Conservation (phyloP, 2,113 vertebrate species). For the Erythrolamprus reginae region DNA sequence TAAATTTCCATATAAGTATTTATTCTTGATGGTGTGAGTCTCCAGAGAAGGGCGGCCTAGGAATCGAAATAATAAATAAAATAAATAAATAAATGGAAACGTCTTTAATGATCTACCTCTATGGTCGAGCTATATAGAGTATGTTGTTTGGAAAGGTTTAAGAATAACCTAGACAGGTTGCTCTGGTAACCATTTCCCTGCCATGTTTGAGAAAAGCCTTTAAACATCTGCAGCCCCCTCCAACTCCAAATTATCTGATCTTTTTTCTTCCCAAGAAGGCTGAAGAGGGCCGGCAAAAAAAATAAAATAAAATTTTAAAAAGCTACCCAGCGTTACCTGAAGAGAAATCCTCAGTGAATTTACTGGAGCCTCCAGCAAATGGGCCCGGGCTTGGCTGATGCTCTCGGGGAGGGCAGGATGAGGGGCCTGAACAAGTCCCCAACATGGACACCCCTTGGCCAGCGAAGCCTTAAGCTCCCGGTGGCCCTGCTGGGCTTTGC, state of each 20-base stretch:
- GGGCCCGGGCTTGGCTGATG: neutral
- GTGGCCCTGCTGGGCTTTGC: neutral
- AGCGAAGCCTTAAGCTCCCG: neutral
- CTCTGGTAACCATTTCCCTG: neutral
- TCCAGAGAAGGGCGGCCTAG: too few relatives aligned
- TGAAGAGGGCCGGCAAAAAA: neutral
- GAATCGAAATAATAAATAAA: too few relatives aligned
- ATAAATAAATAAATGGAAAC: too few relatives aligned
- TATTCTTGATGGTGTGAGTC: too few relatives aligned
- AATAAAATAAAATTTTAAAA: too few relatives aligned
- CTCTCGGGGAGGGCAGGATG: neutral
- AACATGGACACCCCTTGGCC: neutral
- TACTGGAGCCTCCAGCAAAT: neutral
- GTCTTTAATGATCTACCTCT: neutral
- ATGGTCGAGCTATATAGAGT: neutral
- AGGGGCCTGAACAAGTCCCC: neutral
- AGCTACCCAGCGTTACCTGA: neutral
- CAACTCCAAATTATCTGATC: neutral
- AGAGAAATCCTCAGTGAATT: neutral
- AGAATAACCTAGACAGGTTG: neutral
- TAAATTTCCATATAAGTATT: neutral
- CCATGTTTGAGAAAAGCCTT: neutral
- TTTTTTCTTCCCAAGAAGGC: neutral
- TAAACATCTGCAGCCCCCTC: neutral
- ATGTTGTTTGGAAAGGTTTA: neutral